phyloP scores from a whole-genome alignment of 2,797 vertebrate species.

The Limosa lapponica region DNA sequence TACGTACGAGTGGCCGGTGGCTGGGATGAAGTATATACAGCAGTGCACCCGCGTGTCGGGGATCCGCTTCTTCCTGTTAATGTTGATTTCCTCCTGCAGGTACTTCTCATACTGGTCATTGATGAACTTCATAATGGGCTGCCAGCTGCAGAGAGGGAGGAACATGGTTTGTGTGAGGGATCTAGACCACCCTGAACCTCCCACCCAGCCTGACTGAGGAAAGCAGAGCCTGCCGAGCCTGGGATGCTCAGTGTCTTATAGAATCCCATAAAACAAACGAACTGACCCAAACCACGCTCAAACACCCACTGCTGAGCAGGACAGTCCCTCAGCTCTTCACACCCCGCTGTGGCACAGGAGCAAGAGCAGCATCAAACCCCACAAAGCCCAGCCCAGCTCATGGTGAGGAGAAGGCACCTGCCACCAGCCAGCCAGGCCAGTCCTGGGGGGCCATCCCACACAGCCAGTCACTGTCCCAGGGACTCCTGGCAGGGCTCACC shows the following conservation, averaged over 20 bases:
- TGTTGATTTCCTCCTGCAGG: constrained; percentile 95
- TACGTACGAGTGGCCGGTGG: constrained; percentile 96
- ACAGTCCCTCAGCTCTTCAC: neutral
- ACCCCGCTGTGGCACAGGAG: rapidly evolving
- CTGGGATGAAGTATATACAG: constrained; percentile 98
- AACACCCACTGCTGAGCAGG: neutral
- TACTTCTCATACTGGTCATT: constrained; percentile 97
- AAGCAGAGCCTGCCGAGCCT: neutral
- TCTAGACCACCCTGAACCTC: neutral
- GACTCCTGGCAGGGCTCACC: neutral
- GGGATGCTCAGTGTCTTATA: neutral
- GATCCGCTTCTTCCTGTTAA: constrained; percentile 95
- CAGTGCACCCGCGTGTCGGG: constrained; percentile 96
- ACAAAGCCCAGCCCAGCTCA: neutral
- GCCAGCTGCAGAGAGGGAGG: constrained; percentile 83
- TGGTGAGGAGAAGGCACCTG: neutral
- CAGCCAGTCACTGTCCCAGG: neutral
- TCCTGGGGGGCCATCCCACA: neutral
- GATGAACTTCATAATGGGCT: constrained; percentile 99
- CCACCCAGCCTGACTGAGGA: neutral
- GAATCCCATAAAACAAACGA: neutral
- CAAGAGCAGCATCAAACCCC: neutral
- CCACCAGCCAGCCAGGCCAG: neutral
- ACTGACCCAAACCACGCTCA: neutral
- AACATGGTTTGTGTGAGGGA: neutral